phyloP scores from a whole-genome alignment of 1,140 invertebrate genomes.

The Eciton burchellii region DNA sequence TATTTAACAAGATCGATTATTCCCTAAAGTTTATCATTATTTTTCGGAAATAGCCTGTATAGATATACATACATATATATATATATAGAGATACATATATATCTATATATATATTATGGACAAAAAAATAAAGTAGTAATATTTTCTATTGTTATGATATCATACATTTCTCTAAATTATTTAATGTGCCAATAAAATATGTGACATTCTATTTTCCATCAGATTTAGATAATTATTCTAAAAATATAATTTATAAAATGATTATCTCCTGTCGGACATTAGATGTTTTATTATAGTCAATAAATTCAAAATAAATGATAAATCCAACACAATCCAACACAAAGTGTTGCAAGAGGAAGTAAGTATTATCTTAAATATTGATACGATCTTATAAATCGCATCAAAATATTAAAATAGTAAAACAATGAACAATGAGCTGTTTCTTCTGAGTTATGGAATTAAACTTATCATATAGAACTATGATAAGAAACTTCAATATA shows the following conservation, averaged over 20 bases:
- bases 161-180: slow-evolving; percentile 46
- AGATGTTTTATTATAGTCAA: neutral
- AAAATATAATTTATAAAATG: neutral
- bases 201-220: slow-evolving; percentile 22
- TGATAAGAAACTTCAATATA: slow-evolving; percentile 21
- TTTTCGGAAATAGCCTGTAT: too few relatives aligned
- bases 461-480: too few relatives aligned
- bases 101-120: neutral
- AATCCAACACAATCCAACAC: neutral
- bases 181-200: slow-evolving; percentile 33
- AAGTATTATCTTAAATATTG: slow-evolving; percentile 2
- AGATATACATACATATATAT: too few relatives aligned
- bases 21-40: too few relatives aligned
- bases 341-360: slow-evolving; percentile 28
- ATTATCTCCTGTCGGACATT: neutral
- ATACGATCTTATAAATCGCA: slow-evolving; percentile 5
- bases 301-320: slow-evolving; percentile 15
- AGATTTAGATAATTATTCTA: neutral
- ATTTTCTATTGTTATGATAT: slow-evolving; percentile 12
- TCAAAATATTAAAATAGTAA: slow-evolving; percentile 16
- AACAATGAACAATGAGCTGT: neutral
- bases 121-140: slow-evolving; percentile 6
- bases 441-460: slow-evolving; percentile 13
- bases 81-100: slow-evolving; percentile 14
- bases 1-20: too few relatives aligned